Evolutionary conservation across 2,888 invertebrate species (phyloP), one percentile per base, ranked within the genome.

Genomic region (Suillia variegata): DNA sequence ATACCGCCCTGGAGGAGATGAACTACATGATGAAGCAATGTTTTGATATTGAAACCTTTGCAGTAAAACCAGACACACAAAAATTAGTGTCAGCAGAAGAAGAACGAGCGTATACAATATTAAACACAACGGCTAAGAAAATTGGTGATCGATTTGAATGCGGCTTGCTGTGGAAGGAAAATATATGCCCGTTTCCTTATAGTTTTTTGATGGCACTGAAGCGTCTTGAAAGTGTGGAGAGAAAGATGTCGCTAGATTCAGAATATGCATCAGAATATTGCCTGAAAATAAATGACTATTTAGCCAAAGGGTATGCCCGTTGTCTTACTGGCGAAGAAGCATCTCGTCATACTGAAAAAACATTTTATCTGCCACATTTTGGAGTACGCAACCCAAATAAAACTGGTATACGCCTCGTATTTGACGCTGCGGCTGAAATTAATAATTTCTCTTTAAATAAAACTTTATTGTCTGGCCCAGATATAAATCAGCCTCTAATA

Each of bases 271-370:
- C 10, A 6, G 20, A 54, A 33, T 60, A 62, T 33, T 31, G 48
- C 2, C 33, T 42, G n/a, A 62, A 56, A 54, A 59, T 63, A 1
- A 17, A 50, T 1, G 53, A 58, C 1, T 61, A 59, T n/a, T 2
- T 59, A 1, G 15, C 48, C 4, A 64, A 59, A 33, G 57, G 61
- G 12, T 64, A 59, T 56, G 57, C 62, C 1, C 45, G 55, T 24
- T 59, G 56, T 20, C 31, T 64, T 15, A 15, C 48, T 15, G 12
- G 17, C 0, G 52, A 21, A 10, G 59, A 57, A 55, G 42, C 38
- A 22, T 12, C 17, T 5, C 21, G 8, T n/a, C 6, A 17, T 26
- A 5, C 54, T 3, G 15, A 17, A 10, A 21, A 47, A 17, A n/a
- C 17, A 10, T 48, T 42, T 21, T 38, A 59, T 55, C 33, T 59